A percentile compares a stretch with the other conserved stretches of the same genome.
phyloP scores from a whole-genome alignment of 2,113 vertebrate genomes.

The Eptesicus fuscus region DNA sequence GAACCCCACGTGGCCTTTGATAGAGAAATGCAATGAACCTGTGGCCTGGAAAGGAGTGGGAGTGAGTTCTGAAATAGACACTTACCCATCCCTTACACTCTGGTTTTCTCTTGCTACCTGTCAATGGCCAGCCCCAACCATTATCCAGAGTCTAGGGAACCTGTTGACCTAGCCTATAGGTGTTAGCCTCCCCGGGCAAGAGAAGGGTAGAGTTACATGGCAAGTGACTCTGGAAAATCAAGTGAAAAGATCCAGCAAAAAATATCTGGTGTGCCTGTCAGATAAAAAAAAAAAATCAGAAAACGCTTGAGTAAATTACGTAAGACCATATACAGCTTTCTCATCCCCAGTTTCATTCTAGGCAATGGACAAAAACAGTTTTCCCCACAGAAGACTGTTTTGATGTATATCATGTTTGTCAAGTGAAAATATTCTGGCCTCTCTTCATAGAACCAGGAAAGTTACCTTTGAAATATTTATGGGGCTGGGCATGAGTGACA shows the following conservation, averaged over 20 bases:
- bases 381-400: background rate
- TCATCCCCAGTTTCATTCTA: background rate
- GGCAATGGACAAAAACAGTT: background rate
- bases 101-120: background rate
- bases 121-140: background rate
- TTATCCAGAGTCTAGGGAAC: background rate
- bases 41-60: background rate
- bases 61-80: background rate
- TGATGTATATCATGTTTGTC: background rate
- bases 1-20: background rate
- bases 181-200: background rate
- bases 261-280: background rate
- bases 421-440: background rate
- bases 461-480: background rate
- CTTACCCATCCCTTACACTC: background rate
- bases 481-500: background rate
- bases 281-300: background rate
- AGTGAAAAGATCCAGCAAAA: background rate
- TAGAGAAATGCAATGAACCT: background rate
- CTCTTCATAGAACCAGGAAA: background rate
- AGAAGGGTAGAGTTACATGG: background rate
- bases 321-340: background rate
- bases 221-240: background rate
- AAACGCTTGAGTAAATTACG: background rate
- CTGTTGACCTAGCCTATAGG: fast-evolving